Evolutionary conservation across 2,797 vertebrate species (phyloP).

Genomic region (Rhynchonycteris naso): DNA sequence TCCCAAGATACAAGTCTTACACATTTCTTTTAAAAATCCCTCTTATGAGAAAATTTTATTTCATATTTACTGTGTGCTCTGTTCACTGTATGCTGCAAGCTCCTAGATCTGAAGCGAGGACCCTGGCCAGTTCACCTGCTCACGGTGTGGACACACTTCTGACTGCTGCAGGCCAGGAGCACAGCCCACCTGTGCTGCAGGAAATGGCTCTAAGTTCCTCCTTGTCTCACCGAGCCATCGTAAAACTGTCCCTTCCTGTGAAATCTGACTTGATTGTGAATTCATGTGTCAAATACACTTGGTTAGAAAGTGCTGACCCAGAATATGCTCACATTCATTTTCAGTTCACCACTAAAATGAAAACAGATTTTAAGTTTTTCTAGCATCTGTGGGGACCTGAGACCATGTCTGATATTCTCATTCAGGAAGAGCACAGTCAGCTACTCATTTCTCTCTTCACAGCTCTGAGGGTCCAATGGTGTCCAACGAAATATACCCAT

Average conservation of each 20-base stretch:
- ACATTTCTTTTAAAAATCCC: background rate
- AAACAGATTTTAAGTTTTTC: background rate
- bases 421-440: background rate
- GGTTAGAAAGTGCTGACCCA: background rate
- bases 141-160: fast-evolving
- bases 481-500: fast-evolving
- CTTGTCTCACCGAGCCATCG: background rate
- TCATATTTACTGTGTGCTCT: fast-evolving
- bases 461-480: background rate
- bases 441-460: background rate
- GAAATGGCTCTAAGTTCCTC: too few relatives aligned
- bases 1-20: background rate
- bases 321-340: background rate
- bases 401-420: too few relatives aligned
- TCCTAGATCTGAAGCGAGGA: background rate
- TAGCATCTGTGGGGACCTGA: background rate
- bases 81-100: background rate
- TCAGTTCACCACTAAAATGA: background rate
- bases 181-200: fast-evolving
- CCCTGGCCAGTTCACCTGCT: background rate
- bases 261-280: fast-evolving
- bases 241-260: fast-evolving
- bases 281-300: fast-evolving
- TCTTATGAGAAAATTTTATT: background rate
- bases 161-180: fast-evolving